Conservation (phyloP, 2,797 vertebrate genomes). For the Microctenopoma steveboyesi region DNA sequence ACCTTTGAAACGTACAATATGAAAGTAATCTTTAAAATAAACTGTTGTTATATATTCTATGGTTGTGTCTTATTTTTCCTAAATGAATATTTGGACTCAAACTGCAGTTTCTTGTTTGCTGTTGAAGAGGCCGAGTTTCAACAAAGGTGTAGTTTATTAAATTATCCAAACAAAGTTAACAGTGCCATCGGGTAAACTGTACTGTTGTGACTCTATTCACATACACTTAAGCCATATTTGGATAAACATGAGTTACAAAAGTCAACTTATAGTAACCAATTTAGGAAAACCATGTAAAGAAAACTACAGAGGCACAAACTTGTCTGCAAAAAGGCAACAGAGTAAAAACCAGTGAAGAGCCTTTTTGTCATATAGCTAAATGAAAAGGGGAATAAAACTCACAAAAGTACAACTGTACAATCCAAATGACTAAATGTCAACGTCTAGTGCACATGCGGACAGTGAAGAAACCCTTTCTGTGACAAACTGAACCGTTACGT, state of each 20-base stretch:
- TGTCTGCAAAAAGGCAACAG: slow-evolving; percentile 73
- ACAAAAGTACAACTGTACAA: slow-evolving; percentile 76
- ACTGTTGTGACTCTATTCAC: slow-evolving; percentile 64
- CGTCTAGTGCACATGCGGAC: slow-evolving; percentile 80
- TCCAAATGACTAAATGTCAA: slow-evolving; percentile 79
- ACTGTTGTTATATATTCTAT: slow-evolving; percentile 76
- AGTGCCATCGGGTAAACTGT: slow-evolving; percentile 68
- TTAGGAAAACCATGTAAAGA: slow-evolving; percentile 64
- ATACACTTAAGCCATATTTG: slow-evolving; percentile 69
- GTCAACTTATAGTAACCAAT: slow-evolving; percentile 69
- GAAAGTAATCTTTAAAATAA: slow-evolving; percentile 85
- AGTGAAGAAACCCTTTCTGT: slow-evolving; percentile 60
- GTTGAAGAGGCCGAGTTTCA: slow-evolving; percentile 51
- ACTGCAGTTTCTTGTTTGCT: slow-evolving; percentile 8
- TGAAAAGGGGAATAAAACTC: slow-evolving; percentile 65
- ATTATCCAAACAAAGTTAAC: slow-evolving; percentile 81
- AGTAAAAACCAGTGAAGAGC: slow-evolving; percentile 72
- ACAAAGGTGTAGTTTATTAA: slow-evolving; percentile 84
- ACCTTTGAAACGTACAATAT: slow-evolving; percentile 78
- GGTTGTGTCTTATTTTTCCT: slow-evolving; percentile 51
- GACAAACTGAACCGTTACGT: slow-evolving; percentile 61
- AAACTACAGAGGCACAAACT: slow-evolving; percentile 76
- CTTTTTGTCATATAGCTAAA: slow-evolving; percentile 75
- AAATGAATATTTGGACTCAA: slow-evolving; percentile 1
- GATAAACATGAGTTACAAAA: slow-evolving; percentile 79